These are phyloP conservation scores for Aleiodes alternator DNA, from an alignment of 2,888 invertebrate genomes.

Conservation along the genomic window DNA sequence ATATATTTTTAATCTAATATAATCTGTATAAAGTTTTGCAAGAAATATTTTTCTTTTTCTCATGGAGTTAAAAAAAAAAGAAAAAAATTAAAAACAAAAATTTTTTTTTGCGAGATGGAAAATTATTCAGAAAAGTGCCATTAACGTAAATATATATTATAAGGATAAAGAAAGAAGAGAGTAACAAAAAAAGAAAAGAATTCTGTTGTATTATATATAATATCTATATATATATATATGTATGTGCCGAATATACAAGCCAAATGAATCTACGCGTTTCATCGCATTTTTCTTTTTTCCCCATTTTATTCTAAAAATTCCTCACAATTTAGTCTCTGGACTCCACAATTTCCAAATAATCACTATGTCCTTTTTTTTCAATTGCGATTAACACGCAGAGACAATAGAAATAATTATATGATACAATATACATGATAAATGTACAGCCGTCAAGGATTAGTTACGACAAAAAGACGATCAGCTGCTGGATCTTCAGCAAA, in stretches of 20 bases:
- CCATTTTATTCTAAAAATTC: constrained; percentile 46
- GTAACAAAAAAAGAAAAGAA: constrained; percentile 31
- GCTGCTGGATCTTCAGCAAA: constrained; percentile 72
- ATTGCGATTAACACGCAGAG: constrained; percentile 40
- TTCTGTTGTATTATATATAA: constrained; percentile 51
- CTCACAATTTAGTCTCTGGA: constrained; percentile 46
- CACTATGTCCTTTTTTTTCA: constrained; percentile 26
- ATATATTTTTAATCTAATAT: constrained; percentile 36
- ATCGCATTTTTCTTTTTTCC: constrained; percentile 2
- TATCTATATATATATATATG: constrained; percentile 59
- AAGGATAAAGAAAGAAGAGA: constrained; percentile 24
- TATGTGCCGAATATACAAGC: constrained; percentile 69
- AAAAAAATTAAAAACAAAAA: neutral
- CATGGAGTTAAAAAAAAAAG: too few relatives aligned
- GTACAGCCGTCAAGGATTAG: constrained; percentile 73
- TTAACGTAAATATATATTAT: neutral
- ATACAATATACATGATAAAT: constrained; percentile 71
- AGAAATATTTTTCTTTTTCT: constrained; percentile 5
- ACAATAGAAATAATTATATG: constrained; percentile 64
- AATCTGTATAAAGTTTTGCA: constrained; percentile 44
- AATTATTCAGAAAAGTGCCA: neutral
- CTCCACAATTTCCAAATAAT: constrained; percentile 43
- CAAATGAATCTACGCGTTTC: constrained; percentile 57
- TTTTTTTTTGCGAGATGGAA: neutral
- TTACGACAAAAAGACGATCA: constrained; percentile 72